Base-by-base conservation (phyloP, 1,140 invertebrate genomes). In the Nephotettix cincticeps region DNA sequence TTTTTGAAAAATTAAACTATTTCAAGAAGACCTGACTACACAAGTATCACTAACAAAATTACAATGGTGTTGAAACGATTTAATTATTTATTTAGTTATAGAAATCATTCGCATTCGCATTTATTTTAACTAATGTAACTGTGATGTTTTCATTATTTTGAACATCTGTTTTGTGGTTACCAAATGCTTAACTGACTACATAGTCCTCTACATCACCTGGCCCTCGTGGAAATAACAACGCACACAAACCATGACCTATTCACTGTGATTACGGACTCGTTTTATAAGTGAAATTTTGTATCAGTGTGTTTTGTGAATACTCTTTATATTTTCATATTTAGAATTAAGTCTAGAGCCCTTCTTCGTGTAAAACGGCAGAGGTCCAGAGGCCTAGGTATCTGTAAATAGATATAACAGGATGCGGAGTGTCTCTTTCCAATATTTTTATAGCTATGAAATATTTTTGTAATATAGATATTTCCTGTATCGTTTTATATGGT, bases 261-360 rank as follows among this genome's bases (percentile, higher is more conserved):
- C 47, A 51, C 47, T 51, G 47, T 51, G 47, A 51, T 51, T 51
- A 4, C 47, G 47, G 47, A 19, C 47, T 11, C 21, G 17, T 51
- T 51, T 51, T 51, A 51, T 51, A 51, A 51, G 47, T 51, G 47
- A 51, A 6, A 23, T 51, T 51, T 51, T 51, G 4, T 51, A 51
- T 23, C 17, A 51, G 17, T 51, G 47, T 51, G 47, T 51, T 51
- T 51, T 51, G 47, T 23, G 47, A 51, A 51, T 36, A n/a, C 47
- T 51, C 47, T 51, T 51, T 51, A 51, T 51, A 51, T 51, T 51
- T 51, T 51, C 47, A 51, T 51, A 51, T 23, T 23, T 51, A 51
- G 47, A 51, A n/a, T 4, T 36, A 36, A 36, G 32, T 36, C 32
- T 36, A 36, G 32, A 36, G 32, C 32, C 14, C 32, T 36, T 36